Evolutionary conservation across 1,140 invertebrate species (phyloP).

Genomic region (Gonatopus flavifemur): DNA sequence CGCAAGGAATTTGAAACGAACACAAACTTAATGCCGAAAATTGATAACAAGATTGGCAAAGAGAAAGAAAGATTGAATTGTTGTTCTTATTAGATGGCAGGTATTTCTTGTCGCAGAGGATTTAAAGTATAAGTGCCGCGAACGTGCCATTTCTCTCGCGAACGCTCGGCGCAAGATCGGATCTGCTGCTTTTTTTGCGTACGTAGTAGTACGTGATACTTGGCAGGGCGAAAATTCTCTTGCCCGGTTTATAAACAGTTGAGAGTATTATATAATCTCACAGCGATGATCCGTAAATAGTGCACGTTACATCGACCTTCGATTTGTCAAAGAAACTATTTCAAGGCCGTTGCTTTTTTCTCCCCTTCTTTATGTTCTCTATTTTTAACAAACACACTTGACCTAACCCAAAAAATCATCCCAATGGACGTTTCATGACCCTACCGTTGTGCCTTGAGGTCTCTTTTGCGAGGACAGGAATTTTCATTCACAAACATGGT

Average conservation of each 20-base stretch:
- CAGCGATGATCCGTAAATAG: no score
- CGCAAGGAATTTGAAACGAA: no score
- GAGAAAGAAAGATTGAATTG: background rate
- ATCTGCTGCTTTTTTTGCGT: no score
- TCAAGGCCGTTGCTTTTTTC: conserved; percentile 23
- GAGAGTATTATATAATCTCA: conserved; percentile 38
- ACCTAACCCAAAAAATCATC: background rate
- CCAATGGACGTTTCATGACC: no score
- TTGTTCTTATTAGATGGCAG: background rate
- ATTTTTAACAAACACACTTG: conserved; percentile 14
- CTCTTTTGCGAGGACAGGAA: background rate
- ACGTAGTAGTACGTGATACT: conserved; percentile 3
- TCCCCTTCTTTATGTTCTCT: conserved; percentile 7
- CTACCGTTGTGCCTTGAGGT: no score
- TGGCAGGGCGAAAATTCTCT: conserved; percentile 19
- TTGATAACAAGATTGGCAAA: background rate
- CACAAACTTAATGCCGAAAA: no score
- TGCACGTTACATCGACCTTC: conserved; percentile 21
- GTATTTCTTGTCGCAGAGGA: no score
- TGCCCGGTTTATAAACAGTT: conserved; percentile 26
- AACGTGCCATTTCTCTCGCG: no score
- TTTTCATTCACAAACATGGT: background rate
- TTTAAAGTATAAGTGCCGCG: no score
- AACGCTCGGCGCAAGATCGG: no score
- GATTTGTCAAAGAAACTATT: conserved; percentile 35